Base-by-base conservation (phyloP, 2,113 vertebrate species). In the Prunella himalayana region DNA sequence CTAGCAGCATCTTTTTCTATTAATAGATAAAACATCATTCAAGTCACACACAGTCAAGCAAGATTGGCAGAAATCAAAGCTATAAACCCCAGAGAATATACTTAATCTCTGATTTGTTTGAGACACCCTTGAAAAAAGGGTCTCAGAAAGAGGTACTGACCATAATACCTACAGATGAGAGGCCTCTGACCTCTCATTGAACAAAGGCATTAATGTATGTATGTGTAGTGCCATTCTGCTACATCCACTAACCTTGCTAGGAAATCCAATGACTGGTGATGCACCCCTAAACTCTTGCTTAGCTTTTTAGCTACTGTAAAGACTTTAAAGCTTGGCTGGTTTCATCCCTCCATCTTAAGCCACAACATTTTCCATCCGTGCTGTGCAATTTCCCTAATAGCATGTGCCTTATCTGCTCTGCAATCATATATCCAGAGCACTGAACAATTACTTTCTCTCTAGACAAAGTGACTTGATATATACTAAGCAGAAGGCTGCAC, bases 201-300 rank as follows among this genome's bases (percentile, higher is more conserved):
- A 31, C 37, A 50, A 8, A 31, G 35, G 7, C 24, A 25, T 3
- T 51, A 37, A 15, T 1, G 11, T n/a, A 22, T 2, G 0, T 15
- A 3, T 5, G 3, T 31, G 22, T 27, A 41, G 10, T 77, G 41
- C 8, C 49, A 10, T 42, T 27, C 9, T 35, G 8, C 42, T 63
- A 4, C 2, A 3, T 47, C 31, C 19, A 7, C 41, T 72, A 79
- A 53, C 0, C 21, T 66, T 1, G 0, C 18, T 79, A 18, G 23
- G n/a, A 79, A 82, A 37, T 47, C 35, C 41, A 72, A 0, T 22
- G 17, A 17, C 37, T 6, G 13, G 7, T 57, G 28, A n/a, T n/a
- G 31, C 41, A 61, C 15, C 66, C 24, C 21, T 68, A 7, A 28
- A 39, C 1, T n/a, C 22, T 45, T 68, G 15, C 24, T 72, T 66